phyloP scores from a whole-genome alignment of 2,113 vertebrate species.

The Ivindomyrus marchei region DNA sequence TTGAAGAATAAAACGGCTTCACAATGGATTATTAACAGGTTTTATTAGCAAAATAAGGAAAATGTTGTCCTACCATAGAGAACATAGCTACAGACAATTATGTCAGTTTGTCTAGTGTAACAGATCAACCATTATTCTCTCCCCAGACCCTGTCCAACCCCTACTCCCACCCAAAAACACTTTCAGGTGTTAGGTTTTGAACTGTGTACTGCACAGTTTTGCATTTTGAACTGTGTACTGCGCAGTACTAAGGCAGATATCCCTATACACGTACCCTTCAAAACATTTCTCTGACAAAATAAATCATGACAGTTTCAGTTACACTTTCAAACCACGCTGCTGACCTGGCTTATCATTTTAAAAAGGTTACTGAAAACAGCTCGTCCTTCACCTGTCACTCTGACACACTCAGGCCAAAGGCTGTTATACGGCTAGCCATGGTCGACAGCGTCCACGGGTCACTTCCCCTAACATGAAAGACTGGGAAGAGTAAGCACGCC shows the following conservation, averaged over 20 bases:
- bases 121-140: not conserved
- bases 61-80: slow-evolving; percentile 51
- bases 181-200: not conserved
- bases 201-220: not conserved
- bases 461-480: not conserved
- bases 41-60: slow-evolving; percentile 76
- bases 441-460: not conserved
- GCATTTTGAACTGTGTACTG: not conserved
- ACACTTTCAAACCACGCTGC: not conserved
- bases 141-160: not conserved
- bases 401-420: not conserved
- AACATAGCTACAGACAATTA: slow-evolving; percentile 20
- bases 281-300: not conserved
- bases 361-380: not conserved
- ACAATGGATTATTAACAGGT: slow-evolving; percentile 42
- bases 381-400: not conserved
- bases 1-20: not conserved
- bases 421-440: not conserved
- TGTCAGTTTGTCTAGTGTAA: not conserved
- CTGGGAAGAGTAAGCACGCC: not conserved
- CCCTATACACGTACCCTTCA: not conserved
- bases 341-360: not conserved
- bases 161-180: not conserved
- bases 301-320: not conserved
- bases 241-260: not conserved